Percentiles rank a stretch among this genome's conserved stretches.
phyloP scores from a whole-genome alignment of 2,113 vertebrate species.

The Enhydra lutris region DNA sequence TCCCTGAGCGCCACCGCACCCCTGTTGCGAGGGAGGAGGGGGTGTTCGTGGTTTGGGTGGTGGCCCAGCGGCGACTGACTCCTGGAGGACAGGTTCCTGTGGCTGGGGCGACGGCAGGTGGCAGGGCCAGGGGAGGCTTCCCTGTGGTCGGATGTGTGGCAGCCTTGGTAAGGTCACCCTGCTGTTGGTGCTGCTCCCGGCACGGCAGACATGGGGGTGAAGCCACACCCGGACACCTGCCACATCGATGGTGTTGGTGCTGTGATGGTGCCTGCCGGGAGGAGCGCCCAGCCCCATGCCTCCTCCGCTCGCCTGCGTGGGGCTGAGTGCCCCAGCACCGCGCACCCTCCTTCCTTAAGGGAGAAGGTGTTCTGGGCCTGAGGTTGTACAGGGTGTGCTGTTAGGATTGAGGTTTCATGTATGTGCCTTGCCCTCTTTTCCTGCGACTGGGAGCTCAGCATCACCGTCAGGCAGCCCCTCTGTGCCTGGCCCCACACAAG shows the following conservation, averaged over 20 bases:
- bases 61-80: too few relatives aligned
- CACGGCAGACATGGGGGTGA: background rate
- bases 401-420: fast-evolving
- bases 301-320: background rate
- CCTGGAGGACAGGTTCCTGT: background rate
- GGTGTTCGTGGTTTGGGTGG: background rate
- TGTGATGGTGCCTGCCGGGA: background rate
- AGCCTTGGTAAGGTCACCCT: fast-evolving
- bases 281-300: fast-evolving
- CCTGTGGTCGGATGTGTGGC: background rate
- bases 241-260: fast-evolving
- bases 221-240: fast-evolving
- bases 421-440: too few relatives aligned
- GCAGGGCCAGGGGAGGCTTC: background rate
- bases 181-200: background rate
- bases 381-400: background rate
- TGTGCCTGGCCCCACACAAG: fast-evolving
- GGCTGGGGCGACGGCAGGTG: background rate
- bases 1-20: too few relatives aligned
- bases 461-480: background rate
- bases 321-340: background rate
- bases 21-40: background rate
- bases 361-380: background rate
- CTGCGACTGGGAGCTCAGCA: background rate
- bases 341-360: background rate